These are phyloP conservation scores for Chrysopilus asiliformis DNA, from an alignment of 2,888 invertebrate genomes.

Conservation along the genomic window DNA sequence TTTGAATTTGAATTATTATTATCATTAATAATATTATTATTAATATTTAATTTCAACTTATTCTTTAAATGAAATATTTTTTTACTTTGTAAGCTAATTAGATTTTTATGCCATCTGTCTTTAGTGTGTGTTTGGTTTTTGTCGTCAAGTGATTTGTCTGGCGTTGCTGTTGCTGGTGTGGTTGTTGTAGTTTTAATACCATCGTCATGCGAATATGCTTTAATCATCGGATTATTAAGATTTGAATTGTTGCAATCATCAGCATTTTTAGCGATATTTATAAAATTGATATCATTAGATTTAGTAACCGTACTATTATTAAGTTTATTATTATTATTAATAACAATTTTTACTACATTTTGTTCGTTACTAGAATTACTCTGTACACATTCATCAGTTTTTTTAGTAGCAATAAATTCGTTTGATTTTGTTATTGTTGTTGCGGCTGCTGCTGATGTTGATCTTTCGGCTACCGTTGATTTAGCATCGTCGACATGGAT, in stretches of 20 bases:
- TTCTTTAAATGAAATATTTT: constrained; percentile 11
- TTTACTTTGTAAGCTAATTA: constrained; percentile 13
- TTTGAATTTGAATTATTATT: too few relatives aligned
- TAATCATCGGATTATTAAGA: neutral
- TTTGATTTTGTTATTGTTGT: neutral
- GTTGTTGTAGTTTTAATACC: neutral
- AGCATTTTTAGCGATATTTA: neutral
- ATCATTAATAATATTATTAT: too few relatives aligned
- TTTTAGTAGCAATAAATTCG: neutral
- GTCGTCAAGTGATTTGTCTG: neutral
- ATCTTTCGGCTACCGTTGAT: too few relatives aligned
- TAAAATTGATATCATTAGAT: neutral
- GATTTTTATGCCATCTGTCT: constrained; percentile 8
- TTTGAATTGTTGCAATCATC: neutral
- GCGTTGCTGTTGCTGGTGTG: neutral
- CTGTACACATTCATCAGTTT: neutral
- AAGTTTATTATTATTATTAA: neutral
- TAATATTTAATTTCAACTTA: too few relatives aligned
- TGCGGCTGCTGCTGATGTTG: too few relatives aligned
- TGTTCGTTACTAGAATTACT: neutral
- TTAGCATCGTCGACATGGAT: too few relatives aligned
- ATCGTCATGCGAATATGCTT: neutral
- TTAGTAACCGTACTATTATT: neutral
- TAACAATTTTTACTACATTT: neutral
- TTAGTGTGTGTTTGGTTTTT: neutral